phyloP scores from a whole-genome alignment of 2,113 vertebrate genomes.

The Oryzias celebensis region DNA sequence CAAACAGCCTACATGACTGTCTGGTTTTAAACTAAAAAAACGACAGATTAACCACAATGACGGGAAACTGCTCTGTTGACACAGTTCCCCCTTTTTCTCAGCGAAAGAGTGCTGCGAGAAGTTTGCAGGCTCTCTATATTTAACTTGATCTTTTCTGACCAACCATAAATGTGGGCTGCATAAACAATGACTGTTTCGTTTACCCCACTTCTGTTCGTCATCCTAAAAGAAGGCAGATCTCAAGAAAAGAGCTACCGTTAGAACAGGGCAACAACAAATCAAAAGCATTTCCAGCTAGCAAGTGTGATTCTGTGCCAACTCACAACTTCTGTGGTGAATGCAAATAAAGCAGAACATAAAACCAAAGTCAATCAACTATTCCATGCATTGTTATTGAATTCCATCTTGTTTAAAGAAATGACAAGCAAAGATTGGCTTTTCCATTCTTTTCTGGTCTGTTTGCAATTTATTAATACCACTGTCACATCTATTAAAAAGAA shows the following conservation, averaged over 20 bases:
- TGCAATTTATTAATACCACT: neutral
- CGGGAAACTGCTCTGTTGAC: slow-evolving; percentile 53
- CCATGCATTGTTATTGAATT: neutral
- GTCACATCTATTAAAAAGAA: neutral
- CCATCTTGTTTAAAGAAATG: neutral
- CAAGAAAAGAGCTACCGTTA: neutral
- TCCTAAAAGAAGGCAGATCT: neutral
- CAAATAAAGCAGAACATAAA: too few species aligned
- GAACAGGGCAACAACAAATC: neutral
- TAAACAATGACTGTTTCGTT: slow-evolving; percentile 20
- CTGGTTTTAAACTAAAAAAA: neutral
- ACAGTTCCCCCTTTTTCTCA: slow-evolving; percentile 62
- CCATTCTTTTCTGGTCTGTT: neutral
- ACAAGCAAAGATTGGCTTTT: neutral
- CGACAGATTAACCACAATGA: slow-evolving; percentile 26
- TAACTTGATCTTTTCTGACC: slow-evolving; percentile 23
- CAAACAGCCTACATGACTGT: neutral
- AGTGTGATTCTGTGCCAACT: neutral
- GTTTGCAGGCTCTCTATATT: slow-evolving; percentile 33
- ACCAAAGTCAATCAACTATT: neutral
- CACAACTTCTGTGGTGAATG: too few species aligned
- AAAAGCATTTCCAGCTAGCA: neutral
- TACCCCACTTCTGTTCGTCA: neutral
- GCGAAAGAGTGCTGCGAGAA: slow-evolving; percentile 41
- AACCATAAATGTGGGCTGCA: neutral